These are phyloP conservation scores for Erebia epiphron DNA, from an alignment of 2,888 invertebrate genomes.

Conservation along the genomic window DNA sequence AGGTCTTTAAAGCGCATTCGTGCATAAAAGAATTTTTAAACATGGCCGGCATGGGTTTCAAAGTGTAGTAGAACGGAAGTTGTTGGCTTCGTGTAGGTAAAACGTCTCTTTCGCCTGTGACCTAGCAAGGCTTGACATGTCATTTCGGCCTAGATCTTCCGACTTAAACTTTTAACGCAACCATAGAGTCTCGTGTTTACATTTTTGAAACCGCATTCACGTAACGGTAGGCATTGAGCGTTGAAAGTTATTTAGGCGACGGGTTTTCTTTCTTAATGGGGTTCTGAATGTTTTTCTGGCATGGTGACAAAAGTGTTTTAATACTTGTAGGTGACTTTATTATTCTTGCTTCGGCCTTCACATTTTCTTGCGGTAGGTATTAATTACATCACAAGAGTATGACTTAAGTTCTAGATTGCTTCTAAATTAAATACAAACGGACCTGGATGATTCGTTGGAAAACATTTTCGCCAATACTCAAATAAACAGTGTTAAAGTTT, in stretches of 20 bases:
- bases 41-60: background rate
- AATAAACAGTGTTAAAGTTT: too few relatives aligned
- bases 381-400: background rate
- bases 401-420: background rate
- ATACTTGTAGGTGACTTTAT: background rate
- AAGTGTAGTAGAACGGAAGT: slow-evolving; percentile 17
- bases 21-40: slow-evolving; percentile 27
- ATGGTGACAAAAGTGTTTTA: slow-evolving; percentile 8
- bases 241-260: slow-evolving; percentile 17
- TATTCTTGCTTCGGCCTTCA: background rate
- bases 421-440: background rate
- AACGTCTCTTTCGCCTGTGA: slow-evolving; percentile 23
- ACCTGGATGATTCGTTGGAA: background rate
- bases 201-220: slow-evolving; percentile 24
- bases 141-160: slow-evolving; percentile 22
- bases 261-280: slow-evolving; percentile 14
- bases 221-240: slow-evolving; percentile 21
- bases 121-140: slow-evolving; percentile 28
- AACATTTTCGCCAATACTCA: background rate
- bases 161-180: slow-evolving; percentile 23
- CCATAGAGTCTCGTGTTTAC: slow-evolving; percentile 22
- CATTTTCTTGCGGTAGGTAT: background rate
- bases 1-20: slow-evolving; percentile 13
- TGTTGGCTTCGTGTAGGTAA: slow-evolving; percentile 18
- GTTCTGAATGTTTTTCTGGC: slow-evolving; percentile 6